Percentiles rank a stretch among this genome's conserved stretches.
These are phyloP conservation scores for Artibeus jamaicensis DNA, from an alignment of 2,797 vertebrate species.

Conservation along the genomic window DNA sequence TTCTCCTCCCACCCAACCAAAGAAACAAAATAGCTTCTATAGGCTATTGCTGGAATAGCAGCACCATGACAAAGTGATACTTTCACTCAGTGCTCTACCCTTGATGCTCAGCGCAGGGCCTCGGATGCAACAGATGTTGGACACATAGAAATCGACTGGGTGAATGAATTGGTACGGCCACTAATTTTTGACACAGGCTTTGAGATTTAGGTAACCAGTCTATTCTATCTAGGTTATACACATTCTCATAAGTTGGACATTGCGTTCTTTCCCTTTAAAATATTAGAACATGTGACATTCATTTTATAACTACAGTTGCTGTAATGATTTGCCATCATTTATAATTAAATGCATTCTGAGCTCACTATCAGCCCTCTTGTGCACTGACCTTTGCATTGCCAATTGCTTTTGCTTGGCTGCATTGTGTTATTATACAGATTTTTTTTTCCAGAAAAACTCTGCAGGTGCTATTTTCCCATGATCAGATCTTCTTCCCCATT, in stretches of 20 bases:
- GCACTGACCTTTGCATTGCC: background rate
- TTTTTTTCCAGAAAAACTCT: constrained; percentile 1
- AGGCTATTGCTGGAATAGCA: background rate
- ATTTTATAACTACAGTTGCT: background rate
- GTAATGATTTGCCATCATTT: background rate
- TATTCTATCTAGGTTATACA: background rate
- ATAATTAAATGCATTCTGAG: background rate
- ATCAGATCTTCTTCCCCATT: background rate
- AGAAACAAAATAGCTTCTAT: background rate
- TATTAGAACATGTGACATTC: background rate
- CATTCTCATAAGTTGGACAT: background rate
- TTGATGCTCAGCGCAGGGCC: background rate
- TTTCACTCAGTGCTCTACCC: background rate
- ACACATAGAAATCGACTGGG: background rate
- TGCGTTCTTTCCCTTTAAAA: background rate
- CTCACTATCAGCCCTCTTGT: background rate
- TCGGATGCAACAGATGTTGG: background rate
- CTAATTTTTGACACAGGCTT: background rate
- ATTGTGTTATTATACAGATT: background rate
- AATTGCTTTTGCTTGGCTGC: background rate
- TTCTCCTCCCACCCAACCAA: background rate
- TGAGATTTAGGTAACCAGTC: background rate
- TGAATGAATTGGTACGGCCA: background rate
- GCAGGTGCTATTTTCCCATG: background rate
- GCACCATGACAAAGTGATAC: background rate